Conservation (phyloP, 2,888 invertebrate genomes). For the Nysson spinosus region DNA sequence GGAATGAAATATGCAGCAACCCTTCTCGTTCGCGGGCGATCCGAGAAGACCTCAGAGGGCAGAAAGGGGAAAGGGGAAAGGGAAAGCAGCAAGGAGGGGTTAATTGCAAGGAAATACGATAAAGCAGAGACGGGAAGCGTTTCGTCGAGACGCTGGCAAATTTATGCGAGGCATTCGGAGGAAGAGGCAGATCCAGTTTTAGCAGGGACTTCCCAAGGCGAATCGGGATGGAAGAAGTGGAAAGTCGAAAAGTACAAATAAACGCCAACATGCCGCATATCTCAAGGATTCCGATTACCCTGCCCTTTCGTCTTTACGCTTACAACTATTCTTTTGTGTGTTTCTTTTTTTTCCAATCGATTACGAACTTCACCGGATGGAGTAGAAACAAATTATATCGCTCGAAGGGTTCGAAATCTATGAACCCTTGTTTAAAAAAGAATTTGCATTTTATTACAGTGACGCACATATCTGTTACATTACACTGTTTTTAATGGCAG, state of each 20-base stretch:
- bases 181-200: conserved; percentile 21
- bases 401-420: no score
- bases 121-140: conserved; percentile 58
- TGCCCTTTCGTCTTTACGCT: no score
- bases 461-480: conserved; percentile 66
- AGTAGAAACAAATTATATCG: not conserved
- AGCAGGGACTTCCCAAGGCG: no score
- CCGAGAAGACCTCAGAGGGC: conserved; percentile 1
- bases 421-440: conserved; percentile 56
- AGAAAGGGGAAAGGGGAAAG: conserved; percentile 22
- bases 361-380: not conserved
- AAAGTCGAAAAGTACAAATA: conserved; percentile 20
- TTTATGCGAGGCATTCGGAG: conserved; percentile 46
- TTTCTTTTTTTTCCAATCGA: no score
- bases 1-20: conserved; percentile 67
- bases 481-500: conserved; percentile 54
- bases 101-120: conserved; percentile 72
- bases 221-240: not conserved
- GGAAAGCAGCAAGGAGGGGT: conserved; percentile 46
- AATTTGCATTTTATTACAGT: conserved; percentile 71
- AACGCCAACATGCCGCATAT: conserved; percentile 26
- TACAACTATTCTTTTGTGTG: no score
- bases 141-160: conserved; percentile 57
- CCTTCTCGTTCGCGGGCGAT: conserved; percentile 45
- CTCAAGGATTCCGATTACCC: conserved; percentile 49